These are phyloP conservation scores for Balaenoptera acutorostrata DNA, from an alignment of 2,113 vertebrate species.

Conservation along the genomic window DNA sequence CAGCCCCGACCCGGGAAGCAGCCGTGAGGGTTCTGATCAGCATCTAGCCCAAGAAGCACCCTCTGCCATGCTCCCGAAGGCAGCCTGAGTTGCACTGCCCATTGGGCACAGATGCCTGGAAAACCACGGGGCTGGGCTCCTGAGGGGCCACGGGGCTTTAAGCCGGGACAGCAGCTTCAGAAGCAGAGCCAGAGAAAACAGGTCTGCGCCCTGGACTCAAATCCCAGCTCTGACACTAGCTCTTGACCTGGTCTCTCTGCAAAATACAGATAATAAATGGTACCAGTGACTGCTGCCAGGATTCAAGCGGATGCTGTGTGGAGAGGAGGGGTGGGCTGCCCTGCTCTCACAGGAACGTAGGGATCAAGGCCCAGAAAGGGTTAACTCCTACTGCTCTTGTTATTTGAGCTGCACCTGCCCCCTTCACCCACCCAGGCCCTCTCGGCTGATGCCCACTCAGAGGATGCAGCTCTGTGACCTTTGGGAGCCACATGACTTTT, in stretches of 20 bases:
- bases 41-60: neutral
- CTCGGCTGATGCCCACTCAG: fast-evolving
- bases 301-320: fast-evolving
- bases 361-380: neutral
- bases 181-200: neutral
- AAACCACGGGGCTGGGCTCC: neutral
- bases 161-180: neutral
- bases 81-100: fast-evolving
- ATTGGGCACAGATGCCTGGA: neutral
- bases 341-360: too few species aligned
- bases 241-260: neutral
- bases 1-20: neutral
- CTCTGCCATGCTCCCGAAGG: neutral
- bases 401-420: fast-evolving
- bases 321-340: neutral
- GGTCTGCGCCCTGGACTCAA: neutral
- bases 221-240: neutral
- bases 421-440: fast-evolving
- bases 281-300: fast-evolving
- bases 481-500: neutral
- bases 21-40: fast-evolving
- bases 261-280: neutral
- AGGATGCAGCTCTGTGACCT: neutral
- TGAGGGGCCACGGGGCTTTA: neutral
- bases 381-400: fast-evolving